phyloP scores from a whole-genome alignment of 2,888 invertebrate species.

The Acleris literana region DNA sequence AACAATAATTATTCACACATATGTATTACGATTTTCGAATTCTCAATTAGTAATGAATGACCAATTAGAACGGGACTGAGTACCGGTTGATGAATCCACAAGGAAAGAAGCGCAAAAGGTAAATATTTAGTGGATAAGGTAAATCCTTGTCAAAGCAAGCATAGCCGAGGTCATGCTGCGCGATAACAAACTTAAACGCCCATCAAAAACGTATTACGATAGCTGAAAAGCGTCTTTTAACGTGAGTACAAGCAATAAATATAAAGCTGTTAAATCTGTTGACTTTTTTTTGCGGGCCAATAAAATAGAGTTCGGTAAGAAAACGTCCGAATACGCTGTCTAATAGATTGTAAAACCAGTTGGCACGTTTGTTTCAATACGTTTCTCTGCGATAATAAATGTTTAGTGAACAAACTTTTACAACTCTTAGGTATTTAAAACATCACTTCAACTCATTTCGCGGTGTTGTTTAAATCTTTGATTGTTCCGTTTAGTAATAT shows the following conservation, averaged over 20 bases:
- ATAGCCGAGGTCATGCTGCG: constrained; percentile 1
- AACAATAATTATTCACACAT: no score
- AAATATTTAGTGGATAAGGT: neutral
- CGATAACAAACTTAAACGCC: constrained; percentile 13
- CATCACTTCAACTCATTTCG: constrained; percentile 43
- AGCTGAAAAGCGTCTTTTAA: constrained; percentile 12
- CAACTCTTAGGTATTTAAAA: constrained; percentile 36
- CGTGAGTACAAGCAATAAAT: constrained; percentile 12
- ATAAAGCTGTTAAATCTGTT: constrained; percentile 6
- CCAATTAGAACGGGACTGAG: neutral
- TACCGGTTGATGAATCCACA: neutral
- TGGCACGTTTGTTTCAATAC: constrained; percentile 19
- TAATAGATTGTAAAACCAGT: constrained; percentile 19
- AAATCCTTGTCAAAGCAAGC: constrained; percentile 4
- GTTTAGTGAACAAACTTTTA: constrained; percentile 9
- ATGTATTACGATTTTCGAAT: no score
- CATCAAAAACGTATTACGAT: constrained; percentile 6
- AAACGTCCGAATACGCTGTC: constrained; percentile 5
- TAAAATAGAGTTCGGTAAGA: neutral
- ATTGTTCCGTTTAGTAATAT: constrained; percentile 72
- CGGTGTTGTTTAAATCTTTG: constrained; percentile 44
- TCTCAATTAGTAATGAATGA: no score
- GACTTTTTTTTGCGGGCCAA: constrained; percentile 1
- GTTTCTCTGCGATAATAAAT: constrained; percentile 9
- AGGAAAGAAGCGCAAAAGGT: neutral